phyloP scores from a whole-genome alignment of 2,113 vertebrate species.

The Bubo bubo region DNA sequence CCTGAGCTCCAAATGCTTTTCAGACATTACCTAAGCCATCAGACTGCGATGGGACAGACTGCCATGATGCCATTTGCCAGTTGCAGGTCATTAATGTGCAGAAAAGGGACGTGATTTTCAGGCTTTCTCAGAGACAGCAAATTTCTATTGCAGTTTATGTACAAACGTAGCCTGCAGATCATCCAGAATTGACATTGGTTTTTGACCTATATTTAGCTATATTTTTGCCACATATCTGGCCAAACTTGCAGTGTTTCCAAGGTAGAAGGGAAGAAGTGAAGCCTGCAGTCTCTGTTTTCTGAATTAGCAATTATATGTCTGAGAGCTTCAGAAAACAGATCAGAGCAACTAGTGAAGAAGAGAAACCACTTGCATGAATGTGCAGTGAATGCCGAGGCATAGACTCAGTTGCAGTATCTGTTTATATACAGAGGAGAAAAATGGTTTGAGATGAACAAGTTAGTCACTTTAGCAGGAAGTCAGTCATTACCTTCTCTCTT shows the following conservation, averaged over 20 bases:
- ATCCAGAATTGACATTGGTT: background rate
- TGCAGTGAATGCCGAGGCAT: background rate
- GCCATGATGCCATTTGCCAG: background rate
- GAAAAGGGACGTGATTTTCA: background rate
- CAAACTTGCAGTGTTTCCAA: background rate
- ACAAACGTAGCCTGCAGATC: background rate
- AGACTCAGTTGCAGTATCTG: background rate
- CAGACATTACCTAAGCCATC: conserved; percentile 62
- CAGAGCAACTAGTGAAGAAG: background rate
- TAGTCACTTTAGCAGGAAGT: background rate
- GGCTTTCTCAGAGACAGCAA: background rate
- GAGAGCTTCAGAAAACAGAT: background rate
- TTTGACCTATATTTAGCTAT: background rate
- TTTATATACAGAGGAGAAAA: background rate
- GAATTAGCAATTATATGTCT: background rate
- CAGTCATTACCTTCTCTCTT: background rate
- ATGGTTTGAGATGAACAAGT: background rate
- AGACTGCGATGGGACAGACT: conserved; percentile 2
- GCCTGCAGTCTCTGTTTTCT: background rate
- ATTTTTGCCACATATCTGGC: background rate
- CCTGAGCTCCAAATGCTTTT: background rate
- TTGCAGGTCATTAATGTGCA: background rate
- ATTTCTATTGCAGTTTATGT: background rate
- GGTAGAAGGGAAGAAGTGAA: background rate
- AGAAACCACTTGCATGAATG: background rate